These are phyloP conservation scores for Drosophila borealis DNA, from an alignment of 2,888 invertebrate genomes.

Conservation along the genomic window DNA sequence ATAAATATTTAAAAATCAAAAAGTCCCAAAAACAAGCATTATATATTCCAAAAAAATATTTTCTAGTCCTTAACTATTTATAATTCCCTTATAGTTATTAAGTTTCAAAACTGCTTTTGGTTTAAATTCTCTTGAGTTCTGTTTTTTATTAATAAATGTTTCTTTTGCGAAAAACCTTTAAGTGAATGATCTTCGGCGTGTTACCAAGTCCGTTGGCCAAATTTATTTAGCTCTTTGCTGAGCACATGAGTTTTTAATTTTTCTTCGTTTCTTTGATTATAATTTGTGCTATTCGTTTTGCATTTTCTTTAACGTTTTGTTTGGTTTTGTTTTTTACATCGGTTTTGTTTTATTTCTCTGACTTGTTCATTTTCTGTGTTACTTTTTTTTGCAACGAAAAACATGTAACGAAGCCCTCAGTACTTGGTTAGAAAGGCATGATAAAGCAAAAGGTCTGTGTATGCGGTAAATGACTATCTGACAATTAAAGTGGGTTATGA, in stretches of 20 bases:
- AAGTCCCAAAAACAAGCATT: too few relatives aligned
- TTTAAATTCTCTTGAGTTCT: too few relatives aligned
- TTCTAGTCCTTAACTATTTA: too few relatives aligned
- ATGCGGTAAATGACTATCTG: conserved; percentile 24
- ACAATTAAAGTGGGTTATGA: conserved; percentile 48
- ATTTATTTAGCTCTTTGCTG: conserved; percentile 39
- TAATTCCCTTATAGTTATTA: too few relatives aligned
- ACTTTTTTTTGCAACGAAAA: conserved; percentile 43
- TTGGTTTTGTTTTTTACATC: conserved; percentile 28
- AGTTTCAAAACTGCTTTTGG: too few relatives aligned
- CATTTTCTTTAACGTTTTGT: conserved; percentile 37
- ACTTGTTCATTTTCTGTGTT: conserved; percentile 49
- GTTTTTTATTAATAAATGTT: too few relatives aligned
- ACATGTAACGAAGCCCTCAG: conserved; percentile 51
- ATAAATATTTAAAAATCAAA: too few relatives aligned
- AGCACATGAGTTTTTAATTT: conserved; percentile 32
- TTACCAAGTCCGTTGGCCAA: conserved; percentile 2
- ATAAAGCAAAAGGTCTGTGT: conserved; percentile 36
- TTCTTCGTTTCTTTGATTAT: conserved; percentile 43
- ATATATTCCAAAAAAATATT: too few relatives aligned
- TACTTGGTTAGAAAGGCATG: conserved; percentile 37
- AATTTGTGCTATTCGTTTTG: conserved; percentile 48
- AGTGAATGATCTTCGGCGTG: conserved; percentile 44
- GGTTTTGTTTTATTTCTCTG: conserved; percentile 42
- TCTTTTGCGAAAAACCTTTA: neutral